A percentile compares a stretch with the other conserved stretches of the same genome.
phyloP scores from a whole-genome alignment of 2,113 vertebrate genomes.

The Sinocyclocheilus rhinocerous region DNA sequence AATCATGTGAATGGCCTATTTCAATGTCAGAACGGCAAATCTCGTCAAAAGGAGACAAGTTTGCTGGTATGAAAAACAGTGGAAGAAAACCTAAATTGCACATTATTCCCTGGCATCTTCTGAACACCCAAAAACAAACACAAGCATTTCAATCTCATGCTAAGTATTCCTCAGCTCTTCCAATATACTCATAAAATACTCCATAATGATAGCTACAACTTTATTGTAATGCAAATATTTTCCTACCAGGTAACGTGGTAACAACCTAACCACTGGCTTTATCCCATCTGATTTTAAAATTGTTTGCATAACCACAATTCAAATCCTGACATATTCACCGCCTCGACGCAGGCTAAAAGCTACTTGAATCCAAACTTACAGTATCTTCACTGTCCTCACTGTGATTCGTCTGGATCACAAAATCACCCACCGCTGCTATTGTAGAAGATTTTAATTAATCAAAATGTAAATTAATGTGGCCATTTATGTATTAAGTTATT shows the following conservation, averaged over 20 bases:
- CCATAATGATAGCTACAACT: background rate
- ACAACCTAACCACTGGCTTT: background rate
- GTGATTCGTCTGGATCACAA: too few relatives aligned
- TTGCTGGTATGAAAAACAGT: background rate
- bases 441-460: too few relatives aligned
- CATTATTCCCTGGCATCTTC: background rate
- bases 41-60: background rate
- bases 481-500: too few relatives aligned
- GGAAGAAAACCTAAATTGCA: background rate
- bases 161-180: background rate
- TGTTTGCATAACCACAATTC: slow-evolving; percentile 20
- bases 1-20: background rate
- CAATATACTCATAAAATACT: background rate
- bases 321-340: background rate
- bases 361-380: too few relatives aligned
- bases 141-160: background rate
- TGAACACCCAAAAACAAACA: background rate
- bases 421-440: slow-evolving; percentile 80
- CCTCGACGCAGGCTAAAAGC: background rate
- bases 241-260: background rate
- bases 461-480: too few relatives aligned
- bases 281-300: slow-evolving; percentile 11
- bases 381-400: too few relatives aligned
- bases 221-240: background rate
- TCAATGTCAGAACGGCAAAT: background rate